A percentile compares a stretch with the other conserved stretches of the same genome.
phyloP scores from a whole-genome alignment of 2,113 vertebrate species.

The Pseudorhombus dupliciocellatus region DNA sequence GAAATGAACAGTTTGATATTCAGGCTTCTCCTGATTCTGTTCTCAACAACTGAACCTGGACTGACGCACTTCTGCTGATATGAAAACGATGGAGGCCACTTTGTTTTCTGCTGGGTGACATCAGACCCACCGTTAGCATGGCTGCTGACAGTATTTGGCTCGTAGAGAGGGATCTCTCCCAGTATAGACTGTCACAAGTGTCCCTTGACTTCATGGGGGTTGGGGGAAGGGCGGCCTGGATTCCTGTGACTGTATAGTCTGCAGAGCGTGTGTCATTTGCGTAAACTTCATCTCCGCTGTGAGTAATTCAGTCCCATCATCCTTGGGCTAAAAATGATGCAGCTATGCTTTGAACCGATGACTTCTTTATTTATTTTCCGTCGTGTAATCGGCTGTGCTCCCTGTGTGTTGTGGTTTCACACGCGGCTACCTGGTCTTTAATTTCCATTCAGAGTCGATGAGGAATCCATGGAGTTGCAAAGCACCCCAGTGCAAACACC shows the following conservation, averaged over 20 bases:
- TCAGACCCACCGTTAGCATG: slow-evolving; percentile 36
- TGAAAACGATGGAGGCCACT: slow-evolving; percentile 1
- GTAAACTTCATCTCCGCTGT: slow-evolving; percentile 29
- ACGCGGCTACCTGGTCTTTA: slow-evolving; percentile 38
- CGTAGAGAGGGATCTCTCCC: slow-evolving; percentile 45
- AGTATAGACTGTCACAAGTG: slow-evolving; percentile 66
- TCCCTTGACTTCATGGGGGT: slow-evolving; percentile 65
- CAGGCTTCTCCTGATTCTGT: no score
- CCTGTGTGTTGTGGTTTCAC: slow-evolving; percentile 15
- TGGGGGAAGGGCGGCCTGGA: slow-evolving; percentile 58
- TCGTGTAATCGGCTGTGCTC: neutral
- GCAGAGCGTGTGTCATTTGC: slow-evolving; percentile 42
- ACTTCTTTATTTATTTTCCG: slow-evolving; percentile 21
- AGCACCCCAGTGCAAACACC: slow-evolving; percentile 67
- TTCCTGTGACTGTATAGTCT: slow-evolving; percentile 49
- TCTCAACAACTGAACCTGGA: neutral
- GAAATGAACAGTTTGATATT: neutral
- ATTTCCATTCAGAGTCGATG: slow-evolving; percentile 51
- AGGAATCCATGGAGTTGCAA: slow-evolving; percentile 27
- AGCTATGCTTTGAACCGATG: slow-evolving; percentile 35
- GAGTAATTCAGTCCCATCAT: slow-evolving; percentile 22
- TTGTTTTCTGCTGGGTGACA: slow-evolving; percentile 44
- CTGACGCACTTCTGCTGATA: neutral
- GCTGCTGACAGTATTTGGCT: slow-evolving; percentile 52
- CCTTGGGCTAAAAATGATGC: slow-evolving; percentile 20